A percentile compares a stretch with the other conserved stretches of the same genome.
phyloP scores from a whole-genome alignment of 1,140 invertebrate species.

The Microplitis demolitor region DNA sequence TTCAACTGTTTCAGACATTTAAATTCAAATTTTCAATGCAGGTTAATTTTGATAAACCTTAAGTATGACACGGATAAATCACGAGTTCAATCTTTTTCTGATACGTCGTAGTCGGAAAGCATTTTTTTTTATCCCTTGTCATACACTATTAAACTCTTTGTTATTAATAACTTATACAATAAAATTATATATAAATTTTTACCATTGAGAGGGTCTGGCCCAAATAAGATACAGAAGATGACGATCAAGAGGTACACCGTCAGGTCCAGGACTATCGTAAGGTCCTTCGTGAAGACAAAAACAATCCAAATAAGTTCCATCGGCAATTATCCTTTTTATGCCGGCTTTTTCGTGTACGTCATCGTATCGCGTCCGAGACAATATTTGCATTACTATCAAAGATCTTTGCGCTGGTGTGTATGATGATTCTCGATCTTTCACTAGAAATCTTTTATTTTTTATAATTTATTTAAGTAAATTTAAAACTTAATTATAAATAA shows the following conservation, averaged over 20 bases:
- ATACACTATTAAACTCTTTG: no score
- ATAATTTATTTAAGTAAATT: background rate
- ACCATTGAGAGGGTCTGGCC: conserved; percentile 83
- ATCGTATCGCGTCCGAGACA: conserved; percentile 80
- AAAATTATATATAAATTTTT: conserved; percentile 3
- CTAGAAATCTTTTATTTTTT: conserved; percentile 74
- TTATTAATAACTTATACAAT: no score
- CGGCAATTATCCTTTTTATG: conserved; percentile 86
- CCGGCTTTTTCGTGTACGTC: conserved; percentile 75
- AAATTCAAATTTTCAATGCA: no score
- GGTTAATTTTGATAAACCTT: no score
- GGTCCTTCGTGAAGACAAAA: conserved; percentile 91
- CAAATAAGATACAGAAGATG: conserved; percentile 86
- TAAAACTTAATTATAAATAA: background rate
- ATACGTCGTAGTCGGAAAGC: no score
- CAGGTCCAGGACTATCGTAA: conserved; percentile 71
- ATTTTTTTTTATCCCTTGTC: no score
- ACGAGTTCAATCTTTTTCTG: no score
- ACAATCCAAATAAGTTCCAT: conserved; percentile 83
- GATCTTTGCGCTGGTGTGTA: conserved; percentile 89
- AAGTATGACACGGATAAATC: no score
- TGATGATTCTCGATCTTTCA: conserved; percentile 83
- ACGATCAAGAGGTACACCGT: conserved; percentile 74
- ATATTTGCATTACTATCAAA: conserved; percentile 91
- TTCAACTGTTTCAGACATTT: no score